Base-by-base conservation (phyloP, 2,113 vertebrate species). In the Callipepla californica region DNA sequence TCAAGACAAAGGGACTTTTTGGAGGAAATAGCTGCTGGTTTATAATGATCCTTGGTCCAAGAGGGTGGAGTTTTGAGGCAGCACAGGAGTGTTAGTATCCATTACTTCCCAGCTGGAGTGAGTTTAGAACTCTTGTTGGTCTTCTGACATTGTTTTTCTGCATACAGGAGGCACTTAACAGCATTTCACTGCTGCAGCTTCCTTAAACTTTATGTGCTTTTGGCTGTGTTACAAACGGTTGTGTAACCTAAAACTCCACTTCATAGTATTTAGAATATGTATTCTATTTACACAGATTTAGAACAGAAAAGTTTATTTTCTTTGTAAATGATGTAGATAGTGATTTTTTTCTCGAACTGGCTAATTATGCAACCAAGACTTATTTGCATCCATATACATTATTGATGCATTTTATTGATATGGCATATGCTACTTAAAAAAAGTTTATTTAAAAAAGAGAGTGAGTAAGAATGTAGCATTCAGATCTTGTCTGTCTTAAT, bases 1-100 rank as follows among this genome's bases (percentile, higher is more conserved):
- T 79, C 11, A 48, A 93, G 75, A 96, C 94, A 95, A 95, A 94
- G 79, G 90, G 82, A 90, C 75, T 91, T 93, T 77, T 13, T 0
- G 12, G 36, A 26, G 42, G 25, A 4, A 92, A 92, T 89, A 73
- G 78, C 72, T 73, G 80, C 72, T 95, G 75, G n/a, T 94, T 87
- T 91, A 20, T 91, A 90, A 55, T 62, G 1, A 6, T 74, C 59
- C 68, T 8, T 47, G 40, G 30, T 90, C 50, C 45, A 59, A 77
- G 38, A 85, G 93, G 87, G 82, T 92, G 82, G 85, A 58, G 87
- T 91, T 95, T 13, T 73, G 84, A 92, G 72, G 55, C 85, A 91
- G 79, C 45, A 22, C 13, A 38, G 90, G 59, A 55, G 63, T 73
- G 36, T 80, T 85, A 61, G 40, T 85, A n/a, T 79, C 72, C 89